A percentile compares a stretch with the other conserved stretches of the same genome.
Conservation (phyloP, 1,140 invertebrate genomes). For the Drosophila cardini region DNA sequence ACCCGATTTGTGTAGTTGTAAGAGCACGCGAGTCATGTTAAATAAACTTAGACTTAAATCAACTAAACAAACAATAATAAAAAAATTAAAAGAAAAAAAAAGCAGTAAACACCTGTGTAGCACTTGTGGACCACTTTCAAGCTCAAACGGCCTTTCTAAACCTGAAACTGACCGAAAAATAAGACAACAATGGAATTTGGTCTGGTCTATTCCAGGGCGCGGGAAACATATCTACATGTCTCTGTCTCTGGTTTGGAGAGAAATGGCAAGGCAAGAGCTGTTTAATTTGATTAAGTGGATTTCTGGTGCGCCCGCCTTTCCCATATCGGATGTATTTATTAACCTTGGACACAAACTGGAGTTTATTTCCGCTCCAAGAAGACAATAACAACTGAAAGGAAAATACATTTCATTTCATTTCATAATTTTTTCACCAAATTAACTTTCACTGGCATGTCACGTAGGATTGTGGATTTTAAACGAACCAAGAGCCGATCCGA, state of each 20-base stretch:
- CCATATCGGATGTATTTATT: slow-evolving; percentile 50
- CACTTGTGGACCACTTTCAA: slow-evolving; percentile 32
- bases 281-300: slow-evolving; percentile 63
- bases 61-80: slow-evolving; percentile 27
- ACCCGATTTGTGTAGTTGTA: slow-evolving; percentile 22
- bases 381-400: slow-evolving; percentile 68
- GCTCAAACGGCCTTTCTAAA: slow-evolving; percentile 69
- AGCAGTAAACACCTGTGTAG: slow-evolving; percentile 40
- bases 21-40: slow-evolving; percentile 49
- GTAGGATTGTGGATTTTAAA: slow-evolving; percentile 63
- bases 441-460: slow-evolving; percentile 78
- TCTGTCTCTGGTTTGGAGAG: not conserved
- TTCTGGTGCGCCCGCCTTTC: slow-evolving; percentile 39
- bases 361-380: slow-evolving; percentile 53
- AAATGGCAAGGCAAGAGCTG: slow-evolving; percentile 48
- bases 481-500: not conserved
- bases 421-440: slow-evolving; percentile 79
- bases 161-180: slow-evolving; percentile 21
- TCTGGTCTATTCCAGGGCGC: slow-evolving; percentile 32
- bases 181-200: slow-evolving; percentile 63
- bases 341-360: slow-evolving; percentile 43
- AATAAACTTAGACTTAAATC: slow-evolving; percentile 70
- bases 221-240: slow-evolving; percentile 7
- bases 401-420: slow-evolving; percentile 71
- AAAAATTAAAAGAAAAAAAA: too few relatives aligned